phyloP scores from a whole-genome alignment of 2,797 vertebrate genomes.

The Arctocebus calabarensis region DNA sequence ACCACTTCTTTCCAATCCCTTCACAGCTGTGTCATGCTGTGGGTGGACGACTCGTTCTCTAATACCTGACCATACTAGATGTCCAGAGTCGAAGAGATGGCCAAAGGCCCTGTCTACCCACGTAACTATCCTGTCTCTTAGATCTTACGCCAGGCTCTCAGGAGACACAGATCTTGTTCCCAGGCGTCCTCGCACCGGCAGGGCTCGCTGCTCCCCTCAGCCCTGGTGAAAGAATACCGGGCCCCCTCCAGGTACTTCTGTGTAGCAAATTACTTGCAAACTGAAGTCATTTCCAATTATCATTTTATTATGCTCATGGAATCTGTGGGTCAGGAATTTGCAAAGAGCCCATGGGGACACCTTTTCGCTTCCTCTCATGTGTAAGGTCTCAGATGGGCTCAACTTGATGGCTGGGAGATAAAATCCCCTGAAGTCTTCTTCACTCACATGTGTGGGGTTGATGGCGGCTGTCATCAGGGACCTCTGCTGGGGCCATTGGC shows the following conservation, averaged over 20 bases:
- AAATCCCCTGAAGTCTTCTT: background rate
- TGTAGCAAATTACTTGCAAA: background rate
- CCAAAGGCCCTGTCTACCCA: background rate
- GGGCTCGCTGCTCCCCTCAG: background rate
- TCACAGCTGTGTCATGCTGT: background rate
- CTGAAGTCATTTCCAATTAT: background rate
- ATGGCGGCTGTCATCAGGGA: background rate
- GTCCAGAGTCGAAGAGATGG: background rate
- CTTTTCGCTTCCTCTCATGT: background rate
- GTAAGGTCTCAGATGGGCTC: background rate
- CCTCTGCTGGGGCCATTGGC: background rate
- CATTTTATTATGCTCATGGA: background rate
- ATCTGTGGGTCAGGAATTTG: background rate
- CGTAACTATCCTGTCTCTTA: background rate
- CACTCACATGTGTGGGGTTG: background rate
- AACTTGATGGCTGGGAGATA: background rate
- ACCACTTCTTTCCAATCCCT: background rate
- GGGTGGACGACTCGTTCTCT: background rate
- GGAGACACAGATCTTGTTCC: background rate
- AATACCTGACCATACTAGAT: background rate
- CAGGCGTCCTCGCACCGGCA: background rate
- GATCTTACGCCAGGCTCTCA: background rate
- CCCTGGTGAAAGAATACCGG: background rate
- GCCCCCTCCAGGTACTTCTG: background rate
- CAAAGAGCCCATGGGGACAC: background rate